Evolutionary conservation across 2,888 invertebrate genomes (phyloP).

Genomic region (Agriopis marginaria): DNA sequence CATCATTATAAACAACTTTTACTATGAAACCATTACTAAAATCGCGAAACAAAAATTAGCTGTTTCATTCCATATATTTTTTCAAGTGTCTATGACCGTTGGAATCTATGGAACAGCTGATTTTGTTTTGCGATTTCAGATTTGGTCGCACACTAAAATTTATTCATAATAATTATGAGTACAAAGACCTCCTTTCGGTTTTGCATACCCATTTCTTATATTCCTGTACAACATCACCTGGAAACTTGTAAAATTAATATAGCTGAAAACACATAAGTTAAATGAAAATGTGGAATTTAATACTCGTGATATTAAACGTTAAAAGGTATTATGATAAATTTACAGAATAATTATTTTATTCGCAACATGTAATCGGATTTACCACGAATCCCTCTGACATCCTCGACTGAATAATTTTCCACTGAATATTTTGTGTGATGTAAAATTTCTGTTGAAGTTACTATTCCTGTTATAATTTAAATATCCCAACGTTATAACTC

Average conservation of each 20-base stretch:
- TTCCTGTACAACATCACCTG: neutral
- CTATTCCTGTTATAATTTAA: neutral
- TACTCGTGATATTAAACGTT: neutral
- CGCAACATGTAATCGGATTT: neutral
- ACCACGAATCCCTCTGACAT: neutral
- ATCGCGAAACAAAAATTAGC: too few species aligned
- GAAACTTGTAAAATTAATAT: constrained; percentile 7
- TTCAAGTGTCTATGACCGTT: too few species aligned
- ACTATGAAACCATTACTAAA: too few species aligned
- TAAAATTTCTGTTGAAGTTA: neutral
- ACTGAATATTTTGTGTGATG: neutral
- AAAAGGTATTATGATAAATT: neutral
- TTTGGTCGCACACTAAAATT: too few species aligned
- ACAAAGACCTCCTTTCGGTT: too few species aligned
- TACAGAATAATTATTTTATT: neutral
- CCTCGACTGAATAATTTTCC: neutral
- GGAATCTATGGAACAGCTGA: too few species aligned
- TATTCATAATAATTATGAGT: too few species aligned
- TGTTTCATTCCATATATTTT: too few species aligned
- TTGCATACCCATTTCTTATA: too few species aligned
- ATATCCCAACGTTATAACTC: too few species aligned
- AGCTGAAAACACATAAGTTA: neutral
- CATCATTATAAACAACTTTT: too few species aligned
- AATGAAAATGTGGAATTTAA: neutral
- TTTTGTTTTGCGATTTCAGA: too few species aligned